Percentiles rank a stretch among this genome's conserved stretches.
Conservation (phyloP, 2,113 vertebrate species). For the Mugil cephalus region DNA sequence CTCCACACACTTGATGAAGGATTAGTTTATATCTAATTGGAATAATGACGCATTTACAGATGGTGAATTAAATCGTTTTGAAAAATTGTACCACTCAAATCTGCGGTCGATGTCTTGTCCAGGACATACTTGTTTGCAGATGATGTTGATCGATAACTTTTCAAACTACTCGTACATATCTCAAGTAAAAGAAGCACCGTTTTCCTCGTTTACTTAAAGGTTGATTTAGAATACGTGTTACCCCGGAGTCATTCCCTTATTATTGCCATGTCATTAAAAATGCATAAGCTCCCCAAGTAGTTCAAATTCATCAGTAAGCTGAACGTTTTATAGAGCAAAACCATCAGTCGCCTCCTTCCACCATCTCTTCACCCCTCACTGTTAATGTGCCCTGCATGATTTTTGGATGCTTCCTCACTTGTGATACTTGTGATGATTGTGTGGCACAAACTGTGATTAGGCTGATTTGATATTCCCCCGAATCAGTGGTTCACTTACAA, state of each 20-base stretch:
- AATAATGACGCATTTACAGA: slow-evolving; percentile 45
- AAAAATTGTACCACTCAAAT: slow-evolving; percentile 34
- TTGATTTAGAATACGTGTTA: slow-evolving; percentile 7
- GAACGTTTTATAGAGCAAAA: background rate
- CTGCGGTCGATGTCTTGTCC: slow-evolving; percentile 4
- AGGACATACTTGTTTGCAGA: background rate
- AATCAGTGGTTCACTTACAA: slow-evolving; percentile 34
- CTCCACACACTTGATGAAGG: slow-evolving; percentile 51
- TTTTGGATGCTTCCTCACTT: slow-evolving; percentile 74
- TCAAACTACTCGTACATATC: background rate
- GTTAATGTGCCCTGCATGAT: slow-evolving; percentile 81
- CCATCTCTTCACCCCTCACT: slow-evolving; percentile 80
- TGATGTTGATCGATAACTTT: slow-evolving; percentile 12
- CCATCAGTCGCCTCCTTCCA: slow-evolving; percentile 66
- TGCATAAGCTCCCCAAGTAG: background rate
- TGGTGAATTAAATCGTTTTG: slow-evolving; percentile 4
- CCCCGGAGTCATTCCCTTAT: background rate
- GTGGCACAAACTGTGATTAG: slow-evolving; percentile 60
- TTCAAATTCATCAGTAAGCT: slow-evolving; percentile 12
- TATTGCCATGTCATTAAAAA: slow-evolving; percentile 22
- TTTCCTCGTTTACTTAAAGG: background rate
- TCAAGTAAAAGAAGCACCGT: slow-evolving; percentile 45
- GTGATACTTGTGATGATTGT: slow-evolving; percentile 71
- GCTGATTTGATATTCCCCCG: slow-evolving; percentile 45
- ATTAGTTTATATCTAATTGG: slow-evolving; percentile 5